A percentile compares a stretch with the other conserved stretches of the same genome.
These are phyloP conservation scores for Troides aeacus DNA, from an alignment of 2,888 invertebrate genomes.

Conservation along the genomic window DNA sequence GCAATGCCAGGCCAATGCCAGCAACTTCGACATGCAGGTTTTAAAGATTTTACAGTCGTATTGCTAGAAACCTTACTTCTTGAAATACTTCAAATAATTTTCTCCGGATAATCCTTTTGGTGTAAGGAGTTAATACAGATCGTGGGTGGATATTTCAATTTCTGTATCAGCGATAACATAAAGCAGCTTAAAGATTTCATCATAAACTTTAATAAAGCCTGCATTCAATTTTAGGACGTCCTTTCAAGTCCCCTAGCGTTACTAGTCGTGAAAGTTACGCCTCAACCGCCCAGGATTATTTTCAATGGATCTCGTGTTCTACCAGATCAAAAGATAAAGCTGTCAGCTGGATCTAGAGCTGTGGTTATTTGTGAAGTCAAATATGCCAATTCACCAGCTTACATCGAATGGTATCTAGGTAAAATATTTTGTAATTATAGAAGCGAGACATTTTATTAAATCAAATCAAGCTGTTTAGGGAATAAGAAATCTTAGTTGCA, in stretches of 20 bases:
- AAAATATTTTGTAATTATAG: conserved; percentile 42
- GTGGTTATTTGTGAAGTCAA: conserved; percentile 92
- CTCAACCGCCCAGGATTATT: conserved; percentile 85
- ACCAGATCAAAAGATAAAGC: conserved; percentile 91
- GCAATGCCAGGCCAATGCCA: conserved; percentile 97
- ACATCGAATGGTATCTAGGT: conserved; percentile 92
- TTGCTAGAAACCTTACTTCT: neutral
- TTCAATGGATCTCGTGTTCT: conserved; percentile 89
- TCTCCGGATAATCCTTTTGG: too few species aligned
- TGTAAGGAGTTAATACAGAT: neutral
- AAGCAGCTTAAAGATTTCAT: neutral
- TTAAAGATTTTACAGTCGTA: neutral
- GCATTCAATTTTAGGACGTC: conserved; percentile 83
- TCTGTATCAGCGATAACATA: neutral
- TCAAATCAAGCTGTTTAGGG: too few species aligned
- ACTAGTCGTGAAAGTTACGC: conserved; percentile 87
- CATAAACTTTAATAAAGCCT: neutral
- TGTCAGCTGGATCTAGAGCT: conserved; percentile 88
- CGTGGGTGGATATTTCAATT: too few species aligned
- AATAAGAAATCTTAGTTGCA: too few species aligned
- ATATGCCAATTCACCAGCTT: conserved; percentile 94
- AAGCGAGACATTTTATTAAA: too few species aligned
- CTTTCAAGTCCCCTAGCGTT: conserved; percentile 91
- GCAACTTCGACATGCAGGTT: conserved; percentile 87
- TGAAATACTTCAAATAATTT: neutral